Percentiles rank a stretch among this genome's conserved stretches.
Evolutionary conservation across 2,888 invertebrate genomes (phyloP).

Genomic region (Pherbina coryleti): DNA sequence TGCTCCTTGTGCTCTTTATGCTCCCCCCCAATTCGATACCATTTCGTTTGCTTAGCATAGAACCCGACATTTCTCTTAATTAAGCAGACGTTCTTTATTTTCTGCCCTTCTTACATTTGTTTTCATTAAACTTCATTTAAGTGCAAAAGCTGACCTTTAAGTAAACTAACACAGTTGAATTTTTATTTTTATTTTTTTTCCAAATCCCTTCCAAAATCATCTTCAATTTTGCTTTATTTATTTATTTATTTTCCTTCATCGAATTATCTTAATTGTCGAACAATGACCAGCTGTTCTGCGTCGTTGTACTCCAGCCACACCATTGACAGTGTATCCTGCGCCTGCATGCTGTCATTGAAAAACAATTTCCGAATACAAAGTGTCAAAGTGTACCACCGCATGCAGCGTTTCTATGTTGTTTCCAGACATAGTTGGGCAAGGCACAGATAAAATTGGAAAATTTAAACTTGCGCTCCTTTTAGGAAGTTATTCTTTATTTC

Average conservation of each 20-base stretch:
- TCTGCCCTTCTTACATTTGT: neutral
- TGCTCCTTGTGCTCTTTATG: neutral
- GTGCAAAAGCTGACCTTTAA: neutral
- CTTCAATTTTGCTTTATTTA: neutral
- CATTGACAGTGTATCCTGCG: no score
- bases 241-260: neutral
- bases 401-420: no score
- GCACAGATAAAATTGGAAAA: no score
- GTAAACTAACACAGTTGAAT: neutral
- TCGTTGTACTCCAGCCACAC: neutral
- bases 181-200: neutral
- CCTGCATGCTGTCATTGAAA: no score
- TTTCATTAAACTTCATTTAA: neutral
- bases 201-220: neutral
- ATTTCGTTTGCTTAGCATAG: neutral
- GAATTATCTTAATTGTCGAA: neutral
- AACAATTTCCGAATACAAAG: no score
- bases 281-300: conserved; percentile 21
- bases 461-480: neutral
- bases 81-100: neutral
- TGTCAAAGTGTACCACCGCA: no score
- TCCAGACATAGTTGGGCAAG: no score
- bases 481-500: conserved; percentile 1
- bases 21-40: neutral
- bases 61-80: neutral